phyloP scores from a whole-genome alignment of 1,140 invertebrate species.

The Melipona quadrifasciata region DNA sequence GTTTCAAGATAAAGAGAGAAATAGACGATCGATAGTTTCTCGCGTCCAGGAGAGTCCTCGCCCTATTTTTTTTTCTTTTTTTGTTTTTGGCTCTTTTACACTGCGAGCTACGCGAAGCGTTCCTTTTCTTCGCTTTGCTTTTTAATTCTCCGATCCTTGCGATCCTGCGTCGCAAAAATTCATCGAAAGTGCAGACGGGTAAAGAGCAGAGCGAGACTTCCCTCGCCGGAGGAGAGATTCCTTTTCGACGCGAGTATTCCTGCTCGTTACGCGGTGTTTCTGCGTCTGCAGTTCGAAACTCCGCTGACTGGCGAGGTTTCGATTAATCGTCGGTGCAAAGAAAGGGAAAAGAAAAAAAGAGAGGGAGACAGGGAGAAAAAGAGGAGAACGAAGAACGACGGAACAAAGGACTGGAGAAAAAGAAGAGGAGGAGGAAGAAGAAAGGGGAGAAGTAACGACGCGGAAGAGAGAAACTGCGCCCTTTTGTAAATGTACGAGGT shows the following conservation, averaged over 20 bases:
- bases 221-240: not conserved
- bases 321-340: slow-evolving; percentile 33
- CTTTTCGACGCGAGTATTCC: slow-evolving; percentile 10
- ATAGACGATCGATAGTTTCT: too few relatives aligned
- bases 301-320: slow-evolving; percentile 30
- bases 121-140: too few relatives aligned
- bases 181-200: not conserved
- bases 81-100: too few relatives aligned
- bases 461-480: slow-evolving; percentile 26
- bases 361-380: not conserved
- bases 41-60: too few relatives aligned
- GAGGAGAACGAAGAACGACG: not conserved
- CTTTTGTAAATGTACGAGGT: slow-evolving; percentile 39
- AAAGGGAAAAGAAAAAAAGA: not conserved
- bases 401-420: not conserved
- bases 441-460: slow-evolving; percentile 11
- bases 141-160: too few relatives aligned
- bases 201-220: not conserved
- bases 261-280: slow-evolving; percentile 1
- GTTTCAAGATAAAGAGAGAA: too few relatives aligned
- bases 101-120: too few relatives aligned
- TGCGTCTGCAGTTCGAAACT: not conserved
- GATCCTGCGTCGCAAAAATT: not conserved
- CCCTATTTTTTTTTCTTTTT: too few relatives aligned
- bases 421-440: not conserved